A percentile compares a stretch with the other conserved stretches of the same genome.
These are phyloP conservation scores for Labeo rohita DNA, from an alignment of 2,113 vertebrate species.

Conservation along the genomic window DNA sequence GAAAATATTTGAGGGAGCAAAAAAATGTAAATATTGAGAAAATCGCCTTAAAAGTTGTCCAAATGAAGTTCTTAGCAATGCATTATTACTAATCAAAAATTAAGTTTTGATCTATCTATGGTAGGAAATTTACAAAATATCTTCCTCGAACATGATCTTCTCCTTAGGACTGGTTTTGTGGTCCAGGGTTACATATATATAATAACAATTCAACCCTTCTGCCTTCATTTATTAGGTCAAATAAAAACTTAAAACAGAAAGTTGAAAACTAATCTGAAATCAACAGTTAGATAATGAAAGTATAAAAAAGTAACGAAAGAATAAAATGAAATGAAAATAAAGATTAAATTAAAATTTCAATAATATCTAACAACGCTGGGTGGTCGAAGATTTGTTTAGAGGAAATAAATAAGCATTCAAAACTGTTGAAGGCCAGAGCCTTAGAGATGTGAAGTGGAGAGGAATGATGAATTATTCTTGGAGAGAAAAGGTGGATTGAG, in stretches of 20 bases:
- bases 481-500: conserved; percentile 6
- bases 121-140: no score
- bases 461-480: neutral
- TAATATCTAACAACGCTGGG: neutral
- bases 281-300: neutral
- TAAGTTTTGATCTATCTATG: no score
- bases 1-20: no score
- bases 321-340: neutral
- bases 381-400: neutral
- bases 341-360: neutral
- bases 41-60: no score
- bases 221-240: no score
- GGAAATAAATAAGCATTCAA: neutral
- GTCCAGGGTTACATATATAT: no score
- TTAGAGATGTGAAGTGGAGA: neutral
- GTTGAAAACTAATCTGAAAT: neutral
- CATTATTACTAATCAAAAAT: no score
- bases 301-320: neutral
- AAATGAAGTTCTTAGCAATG: no score
- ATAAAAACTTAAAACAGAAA: neutral
- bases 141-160: no score
- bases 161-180: no score
- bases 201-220: no score
- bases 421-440: neutral
- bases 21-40: no score